Conservation (phyloP, 1,140 invertebrate species). For the Cotesia vestalis region DNA sequence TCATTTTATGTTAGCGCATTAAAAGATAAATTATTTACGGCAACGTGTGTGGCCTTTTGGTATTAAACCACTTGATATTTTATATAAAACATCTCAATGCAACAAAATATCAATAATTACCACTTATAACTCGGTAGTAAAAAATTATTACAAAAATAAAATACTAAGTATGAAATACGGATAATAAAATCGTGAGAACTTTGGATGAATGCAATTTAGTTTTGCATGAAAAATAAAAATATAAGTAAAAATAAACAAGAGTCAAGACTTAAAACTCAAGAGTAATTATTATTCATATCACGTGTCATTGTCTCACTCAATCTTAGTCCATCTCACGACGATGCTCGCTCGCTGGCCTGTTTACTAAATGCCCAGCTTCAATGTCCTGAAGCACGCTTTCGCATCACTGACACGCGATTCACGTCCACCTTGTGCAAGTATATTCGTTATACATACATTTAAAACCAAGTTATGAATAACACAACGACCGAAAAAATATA, state of each 20-base stretch:
- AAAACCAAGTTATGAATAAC: not conserved
- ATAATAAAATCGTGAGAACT: constrained; percentile 25
- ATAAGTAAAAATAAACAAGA: too few relatives aligned
- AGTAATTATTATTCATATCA: constrained; percentile 46
- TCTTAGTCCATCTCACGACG: constrained; percentile 4
- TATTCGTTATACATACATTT: not conserved
- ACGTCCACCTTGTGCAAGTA: not conserved
- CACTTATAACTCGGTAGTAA: too few relatives aligned
- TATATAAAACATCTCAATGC: too few relatives aligned
- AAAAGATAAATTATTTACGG: not conserved
- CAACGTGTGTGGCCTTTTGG: constrained; percentile 5
- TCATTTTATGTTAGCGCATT: not conserved
- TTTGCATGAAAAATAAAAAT: too few relatives aligned
- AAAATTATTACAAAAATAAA: too few relatives aligned
- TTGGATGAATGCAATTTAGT: not conserved
- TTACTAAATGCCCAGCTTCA: constrained; percentile 45
- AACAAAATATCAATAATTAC: too few relatives aligned
- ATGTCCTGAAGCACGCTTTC: constrained; percentile 34
- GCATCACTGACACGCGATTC: constrained; percentile 15
- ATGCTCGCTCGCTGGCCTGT: constrained; percentile 38
- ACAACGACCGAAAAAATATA: not conserved
- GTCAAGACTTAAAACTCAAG: too few relatives aligned
- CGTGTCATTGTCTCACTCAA: constrained; percentile 28
- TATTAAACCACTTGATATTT: too few relatives aligned
- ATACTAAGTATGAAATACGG: not conserved